Base-by-base conservation (phyloP, 35 echinoderm and acorn worm genomes). In the Apostichopus californicus region DNA sequence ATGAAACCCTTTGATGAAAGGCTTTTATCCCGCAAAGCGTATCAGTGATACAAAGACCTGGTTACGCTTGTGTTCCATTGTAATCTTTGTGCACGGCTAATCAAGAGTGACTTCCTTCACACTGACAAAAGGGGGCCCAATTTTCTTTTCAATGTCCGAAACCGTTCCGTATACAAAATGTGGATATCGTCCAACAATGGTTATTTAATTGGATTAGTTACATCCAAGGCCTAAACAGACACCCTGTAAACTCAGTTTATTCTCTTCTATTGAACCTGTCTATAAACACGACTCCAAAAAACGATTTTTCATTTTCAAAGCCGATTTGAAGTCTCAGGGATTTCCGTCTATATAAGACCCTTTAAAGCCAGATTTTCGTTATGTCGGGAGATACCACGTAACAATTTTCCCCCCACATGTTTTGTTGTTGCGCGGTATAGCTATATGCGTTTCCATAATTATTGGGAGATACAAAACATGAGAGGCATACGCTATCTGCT, bases 151-250 rank as follows among this genome's bases (percentile, higher is more conserved):
- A 85, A n/a, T 85, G 80, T 83, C 80, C 55, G 80, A 6, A 55
- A 83, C 80, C 80, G 80, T 83, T 83, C 15, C 10, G 80, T 83
- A 56, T 83, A 56, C 80, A 83, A 83, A 83, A 83, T 83, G 80
- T 83, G 80, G 80, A 83, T 83, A 83, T 83, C 80, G 80, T 83
- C 6, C 14, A 55, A 83, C 80, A 83, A 83, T 55, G 80, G 80
- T 83, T n/a, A 83, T 83, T 83, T 83, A 83, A 83, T 83, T 83
- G 80, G 80, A 83, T 83, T 83, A 83, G 80, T 83, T 83, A 18
- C 80, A 83, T 83, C 80, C 46, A 18, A 83, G 80, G 80, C 46
- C 80, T 17, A 56, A 14, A 83, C 80, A 83, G 80, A 83, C 80
- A 83, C 80, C 52, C 80, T 55, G 80, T 55, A 17, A 83, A 55